Evolutionary conservation across 2,888 invertebrate species (phyloP).

Genomic region (Caenorhabditis panamensis): DNA sequence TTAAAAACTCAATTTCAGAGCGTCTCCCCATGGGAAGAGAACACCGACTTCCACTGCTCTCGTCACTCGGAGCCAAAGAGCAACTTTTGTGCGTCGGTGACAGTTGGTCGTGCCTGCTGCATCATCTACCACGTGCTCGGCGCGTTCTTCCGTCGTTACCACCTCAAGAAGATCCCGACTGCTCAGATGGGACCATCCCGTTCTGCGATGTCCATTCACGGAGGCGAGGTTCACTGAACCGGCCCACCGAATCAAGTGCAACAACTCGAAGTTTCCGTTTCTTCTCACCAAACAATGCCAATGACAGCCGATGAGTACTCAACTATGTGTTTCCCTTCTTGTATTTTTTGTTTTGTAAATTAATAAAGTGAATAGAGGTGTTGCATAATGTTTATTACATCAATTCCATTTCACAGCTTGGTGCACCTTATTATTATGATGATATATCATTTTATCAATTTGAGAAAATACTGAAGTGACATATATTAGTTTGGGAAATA

Average conservation of each 20-base stretch:
- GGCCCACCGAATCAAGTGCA: too few relatives aligned
- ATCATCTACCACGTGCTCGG: too few relatives aligned
- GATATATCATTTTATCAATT: too few relatives aligned
- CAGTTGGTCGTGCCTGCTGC: conserved; percentile 66
- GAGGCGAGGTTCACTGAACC: too few relatives aligned
- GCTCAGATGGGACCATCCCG: not conserved
- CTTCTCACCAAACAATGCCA: too few relatives aligned
- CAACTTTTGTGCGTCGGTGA: conserved; percentile 59
- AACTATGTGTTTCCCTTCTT: too few relatives aligned
- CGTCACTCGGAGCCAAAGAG: conserved; percentile 57
- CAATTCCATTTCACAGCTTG: not conserved
- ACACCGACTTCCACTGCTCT: conserved; percentile 60
- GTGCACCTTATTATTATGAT: not conserved
- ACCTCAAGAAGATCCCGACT: conserved; percentile 56
- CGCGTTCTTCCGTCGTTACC: conserved; percentile 60
- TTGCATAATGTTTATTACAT: not conserved
- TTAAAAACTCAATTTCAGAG: conserved; percentile 11
- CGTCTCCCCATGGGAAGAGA: conserved; percentile 62
- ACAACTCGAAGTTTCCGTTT: too few relatives aligned
- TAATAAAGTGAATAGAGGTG: too few relatives aligned
- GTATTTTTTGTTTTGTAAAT: too few relatives aligned
- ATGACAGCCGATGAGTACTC: too few relatives aligned
- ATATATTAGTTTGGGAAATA: conserved; percentile 19
- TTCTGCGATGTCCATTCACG: too few relatives aligned
- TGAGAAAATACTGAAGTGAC: not conserved